A percentile compares a stretch with the other conserved stretches of the same genome.
These are phyloP conservation scores for Palythoa grandis DNA, from an alignment of 92 coral and sea anemone genomes.

Conservation along the genomic window DNA sequence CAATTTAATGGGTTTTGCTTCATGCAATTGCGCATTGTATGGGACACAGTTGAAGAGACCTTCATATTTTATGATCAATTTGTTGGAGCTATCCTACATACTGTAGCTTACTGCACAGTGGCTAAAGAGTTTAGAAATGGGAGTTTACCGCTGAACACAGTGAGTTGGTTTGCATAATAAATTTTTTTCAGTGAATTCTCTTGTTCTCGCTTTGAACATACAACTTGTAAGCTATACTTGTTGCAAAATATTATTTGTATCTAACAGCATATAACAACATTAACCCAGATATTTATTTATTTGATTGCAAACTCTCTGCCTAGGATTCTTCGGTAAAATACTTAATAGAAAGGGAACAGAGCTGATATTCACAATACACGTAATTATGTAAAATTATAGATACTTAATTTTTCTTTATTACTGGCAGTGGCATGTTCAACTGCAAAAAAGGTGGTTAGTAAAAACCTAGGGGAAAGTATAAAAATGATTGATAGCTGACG, in stretches of 20 bases:
- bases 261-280: neutral
- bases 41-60: neutral
- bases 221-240: neutral
- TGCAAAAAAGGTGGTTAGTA: neutral
- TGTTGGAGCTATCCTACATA: neutral
- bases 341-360: neutral
- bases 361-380: neutral
- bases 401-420: neutral
- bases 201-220: neutral
- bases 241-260: neutral
- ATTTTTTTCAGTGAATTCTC: neutral
- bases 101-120: neutral
- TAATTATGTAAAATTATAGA: neutral
- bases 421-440: neutral
- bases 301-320: neutral
- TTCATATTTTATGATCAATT: neutral
- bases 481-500: neutral
- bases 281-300: neutral
- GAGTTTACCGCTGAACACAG: neutral
- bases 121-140: neutral
- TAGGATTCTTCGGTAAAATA: neutral
- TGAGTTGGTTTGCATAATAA: neutral
- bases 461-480: neutral
- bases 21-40: neutral
- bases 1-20: neutral